These are phyloP conservation scores for Rhyzopertha dominica DNA, from an alignment of 1,140 invertebrate genomes.

Conservation along the genomic window DNA sequence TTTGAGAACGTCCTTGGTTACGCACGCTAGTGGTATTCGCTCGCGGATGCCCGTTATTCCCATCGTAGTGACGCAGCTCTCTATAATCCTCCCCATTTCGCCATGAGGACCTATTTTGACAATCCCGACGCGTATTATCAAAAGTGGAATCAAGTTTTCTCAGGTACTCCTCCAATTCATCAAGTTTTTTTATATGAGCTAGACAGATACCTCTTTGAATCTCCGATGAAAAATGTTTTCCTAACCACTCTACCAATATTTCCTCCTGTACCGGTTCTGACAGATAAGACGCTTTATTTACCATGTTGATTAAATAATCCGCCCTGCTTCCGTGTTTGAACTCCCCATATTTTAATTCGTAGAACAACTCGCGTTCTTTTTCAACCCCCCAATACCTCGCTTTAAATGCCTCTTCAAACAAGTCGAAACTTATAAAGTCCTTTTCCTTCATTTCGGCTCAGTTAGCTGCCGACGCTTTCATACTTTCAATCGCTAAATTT, in stretches of 20 bases:
- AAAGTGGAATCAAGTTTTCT: background rate
- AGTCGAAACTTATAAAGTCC: background rate
- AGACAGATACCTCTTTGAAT: background rate
- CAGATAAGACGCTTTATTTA: conserved; percentile 3
- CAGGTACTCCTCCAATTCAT: conserved; percentile 2
- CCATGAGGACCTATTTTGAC: no score
- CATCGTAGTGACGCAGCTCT: no score
- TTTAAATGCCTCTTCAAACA: conserved; percentile 8
- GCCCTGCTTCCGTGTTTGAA: conserved; percentile 7
- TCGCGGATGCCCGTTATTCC: no score
- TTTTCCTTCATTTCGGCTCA: conserved; percentile 3
- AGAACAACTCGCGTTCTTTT: conserved; percentile 5
- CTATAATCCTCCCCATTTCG: no score
- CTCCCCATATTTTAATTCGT: conserved; percentile 2
- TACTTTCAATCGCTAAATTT: background rate
- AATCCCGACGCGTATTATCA: no score
- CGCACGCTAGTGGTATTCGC: no score
- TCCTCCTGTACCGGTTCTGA: conserved; percentile 11
- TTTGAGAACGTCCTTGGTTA: no score
- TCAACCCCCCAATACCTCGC: conserved; percentile 4
- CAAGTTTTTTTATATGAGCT: background rate
- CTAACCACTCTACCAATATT: conserved; percentile 3
- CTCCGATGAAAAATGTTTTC: conserved; percentile 8
- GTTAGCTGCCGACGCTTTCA: conserved; percentile 3
- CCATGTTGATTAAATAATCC: conserved; percentile 10